phyloP scores from a whole-genome alignment of 2,113 vertebrate species.

The Urocolius indicus region DNA sequence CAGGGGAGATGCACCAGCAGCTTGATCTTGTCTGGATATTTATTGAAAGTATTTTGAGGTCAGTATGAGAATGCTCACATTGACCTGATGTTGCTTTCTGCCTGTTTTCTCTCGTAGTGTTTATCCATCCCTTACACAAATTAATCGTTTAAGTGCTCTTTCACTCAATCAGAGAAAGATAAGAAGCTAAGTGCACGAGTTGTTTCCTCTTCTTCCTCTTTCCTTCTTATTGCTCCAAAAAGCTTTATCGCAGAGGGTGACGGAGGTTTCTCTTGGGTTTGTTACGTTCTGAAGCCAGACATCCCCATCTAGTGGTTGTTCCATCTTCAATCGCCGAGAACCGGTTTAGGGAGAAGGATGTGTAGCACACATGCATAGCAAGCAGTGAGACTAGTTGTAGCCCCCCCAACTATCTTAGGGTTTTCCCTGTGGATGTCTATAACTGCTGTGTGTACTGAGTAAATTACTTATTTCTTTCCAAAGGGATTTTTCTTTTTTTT shows the following conservation, averaged over 20 bases:
- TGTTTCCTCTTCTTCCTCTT: no score
- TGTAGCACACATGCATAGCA: rapidly evolving
- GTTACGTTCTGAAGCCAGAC: not conserved
- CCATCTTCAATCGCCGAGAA: not conserved
- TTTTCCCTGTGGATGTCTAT: not conserved
- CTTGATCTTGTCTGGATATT: not conserved
- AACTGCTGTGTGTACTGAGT: not conserved
- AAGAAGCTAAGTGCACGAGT: not conserved
- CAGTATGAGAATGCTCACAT: not conserved
- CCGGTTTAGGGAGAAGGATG: not conserved
- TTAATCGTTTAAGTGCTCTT: not conserved
- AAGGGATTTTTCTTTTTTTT: not conserved
- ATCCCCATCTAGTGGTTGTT: slow-evolving; percentile 74
- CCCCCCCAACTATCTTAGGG: not conserved
- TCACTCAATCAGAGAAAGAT: not conserved
- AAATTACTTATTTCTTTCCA: not conserved
- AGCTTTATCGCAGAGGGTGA: not conserved
- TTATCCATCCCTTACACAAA: not conserved
- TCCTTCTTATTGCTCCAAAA: not conserved
- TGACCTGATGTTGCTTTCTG: not conserved
- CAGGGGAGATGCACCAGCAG: not conserved
- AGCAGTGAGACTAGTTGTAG: not conserved
- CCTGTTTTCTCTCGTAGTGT: not conserved
- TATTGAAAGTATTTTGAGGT: not conserved
- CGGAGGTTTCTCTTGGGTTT: not conserved